Percentiles rank a stretch among this genome's conserved stretches.
These are phyloP conservation scores for Ceryle rudis DNA, from an alignment of 2,797 vertebrate species.

Conservation along the genomic window DNA sequence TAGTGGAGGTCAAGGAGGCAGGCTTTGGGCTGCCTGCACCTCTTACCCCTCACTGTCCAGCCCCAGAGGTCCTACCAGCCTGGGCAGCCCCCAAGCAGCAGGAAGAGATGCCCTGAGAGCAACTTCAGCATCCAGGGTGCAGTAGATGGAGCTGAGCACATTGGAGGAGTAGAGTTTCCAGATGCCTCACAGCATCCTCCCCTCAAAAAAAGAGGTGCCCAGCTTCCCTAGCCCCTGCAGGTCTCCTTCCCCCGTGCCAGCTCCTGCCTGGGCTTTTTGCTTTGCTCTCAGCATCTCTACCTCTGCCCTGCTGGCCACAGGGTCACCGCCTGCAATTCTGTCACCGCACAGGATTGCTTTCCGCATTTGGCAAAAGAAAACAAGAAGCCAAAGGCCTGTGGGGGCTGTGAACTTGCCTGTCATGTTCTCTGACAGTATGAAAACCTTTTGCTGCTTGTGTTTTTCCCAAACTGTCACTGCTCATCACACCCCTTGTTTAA, in stretches of 20 bases:
- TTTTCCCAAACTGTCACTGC: conserved; percentile 51
- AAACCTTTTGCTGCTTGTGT: conserved; percentile 47
- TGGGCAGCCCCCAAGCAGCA: neutral
- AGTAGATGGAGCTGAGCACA: neutral
- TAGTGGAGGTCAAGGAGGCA: neutral
- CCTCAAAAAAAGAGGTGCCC: neutral
- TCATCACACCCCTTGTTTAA: neutral
- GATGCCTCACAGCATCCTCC: neutral
- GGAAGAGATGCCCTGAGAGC: neutral
- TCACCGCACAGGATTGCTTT: neutral
- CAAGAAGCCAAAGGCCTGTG: conserved; percentile 25
- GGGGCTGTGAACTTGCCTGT: conserved; percentile 68
- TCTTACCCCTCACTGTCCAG: neutral
- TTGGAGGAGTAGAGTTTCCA: neutral
- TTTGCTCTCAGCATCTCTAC: neutral
- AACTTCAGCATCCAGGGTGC: neutral
- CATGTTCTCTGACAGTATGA: conserved; percentile 61
- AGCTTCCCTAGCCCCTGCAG: neutral
- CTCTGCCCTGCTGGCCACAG: neutral
- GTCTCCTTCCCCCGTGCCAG: neutral
- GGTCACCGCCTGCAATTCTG: neutral
- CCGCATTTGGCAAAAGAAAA: neutral
- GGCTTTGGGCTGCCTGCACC: neutral
- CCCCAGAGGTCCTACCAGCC: neutral
- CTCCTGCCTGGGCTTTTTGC: neutral